Evolutionary conservation across 2,797 vertebrate species (phyloP).

Genomic region (Oreortyx pictus): DNA sequence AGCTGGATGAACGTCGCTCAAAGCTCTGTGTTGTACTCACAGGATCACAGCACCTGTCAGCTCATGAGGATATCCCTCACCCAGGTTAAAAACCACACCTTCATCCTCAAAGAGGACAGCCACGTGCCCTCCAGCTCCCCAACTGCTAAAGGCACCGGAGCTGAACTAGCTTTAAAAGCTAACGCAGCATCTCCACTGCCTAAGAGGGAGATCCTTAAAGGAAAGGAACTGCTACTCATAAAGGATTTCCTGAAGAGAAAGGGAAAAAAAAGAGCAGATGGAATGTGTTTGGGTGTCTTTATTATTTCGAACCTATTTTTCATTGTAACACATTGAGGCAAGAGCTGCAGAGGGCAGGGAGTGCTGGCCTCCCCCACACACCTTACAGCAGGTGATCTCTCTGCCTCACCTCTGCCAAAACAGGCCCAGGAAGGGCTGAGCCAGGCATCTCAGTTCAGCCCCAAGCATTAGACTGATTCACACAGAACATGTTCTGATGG

Average conservation of each 20-base stretch:
- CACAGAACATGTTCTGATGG: not conserved
- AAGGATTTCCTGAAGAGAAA: not conserved
- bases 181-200: not conserved
- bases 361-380: constrained; percentile 22
- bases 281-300: not conserved
- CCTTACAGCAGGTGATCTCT: not conserved
- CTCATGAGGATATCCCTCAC: not conserved
- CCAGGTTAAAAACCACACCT: not conserved
- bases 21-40: not conserved
- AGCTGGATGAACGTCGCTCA: not conserved
- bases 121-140: not conserved
- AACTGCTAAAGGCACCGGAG: not conserved
- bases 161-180: not conserved
- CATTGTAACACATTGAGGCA: not conserved
- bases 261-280: not conserved
- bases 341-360: not conserved
- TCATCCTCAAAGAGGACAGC: not conserved
- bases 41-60: not conserved
- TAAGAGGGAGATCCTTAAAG: not conserved
- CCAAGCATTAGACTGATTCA: not conserved
- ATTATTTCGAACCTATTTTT: not conserved
- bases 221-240: not conserved
- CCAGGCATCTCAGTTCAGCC: not conserved
- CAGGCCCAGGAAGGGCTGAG: not conserved
- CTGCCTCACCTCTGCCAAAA: not conserved